phyloP scores from a whole-genome alignment of 2,888 invertebrate species.

The Odontocolon sp. region DNA sequence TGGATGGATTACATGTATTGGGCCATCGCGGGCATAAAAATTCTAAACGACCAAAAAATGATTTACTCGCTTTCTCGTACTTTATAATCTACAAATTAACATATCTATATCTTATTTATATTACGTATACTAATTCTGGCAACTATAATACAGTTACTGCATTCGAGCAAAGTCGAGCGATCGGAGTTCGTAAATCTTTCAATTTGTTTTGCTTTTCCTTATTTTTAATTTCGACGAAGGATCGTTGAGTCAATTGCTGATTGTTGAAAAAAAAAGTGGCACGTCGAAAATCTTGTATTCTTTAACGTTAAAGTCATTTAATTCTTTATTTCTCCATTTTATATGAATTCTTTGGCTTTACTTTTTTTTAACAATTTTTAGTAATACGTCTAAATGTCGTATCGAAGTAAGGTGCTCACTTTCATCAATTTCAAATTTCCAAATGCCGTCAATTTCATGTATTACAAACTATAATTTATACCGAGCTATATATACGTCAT shows the following conservation, averaged over 20 bases:
- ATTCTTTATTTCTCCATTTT: not conserved
- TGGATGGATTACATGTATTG: slow-evolving; percentile 79
- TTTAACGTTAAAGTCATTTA: not conserved
- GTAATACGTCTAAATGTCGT: not conserved
- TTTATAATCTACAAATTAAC: slow-evolving; percentile 46
- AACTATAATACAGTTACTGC: not conserved
- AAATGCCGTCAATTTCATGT: too few relatives aligned
- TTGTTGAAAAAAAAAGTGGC: slow-evolving; percentile 36
- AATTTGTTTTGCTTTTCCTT: not conserved
- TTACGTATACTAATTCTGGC: slow-evolving; percentile 64
- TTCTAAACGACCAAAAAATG: slow-evolving; percentile 68
- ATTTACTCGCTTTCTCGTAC: slow-evolving; percentile 40
- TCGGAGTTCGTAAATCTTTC: not conserved
- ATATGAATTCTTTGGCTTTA: not conserved
- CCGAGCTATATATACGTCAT: too few relatives aligned
- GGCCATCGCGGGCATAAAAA: slow-evolving; percentile 77
- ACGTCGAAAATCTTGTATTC: slow-evolving; percentile 11
- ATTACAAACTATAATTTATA: too few relatives aligned
- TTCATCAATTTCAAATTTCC: not conserved
- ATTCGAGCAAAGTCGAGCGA: slow-evolving; percentile 45
- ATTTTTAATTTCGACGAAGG: slow-evolving; percentile 29
- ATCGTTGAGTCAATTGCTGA: slow-evolving; percentile 50
- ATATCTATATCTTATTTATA: slow-evolving; percentile 63
- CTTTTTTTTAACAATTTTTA: not conserved
- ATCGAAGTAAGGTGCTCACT: slow-evolving; percentile 17